phyloP scores from a whole-genome alignment of 2,797 vertebrate species.

The Valencia hispanica region DNA sequence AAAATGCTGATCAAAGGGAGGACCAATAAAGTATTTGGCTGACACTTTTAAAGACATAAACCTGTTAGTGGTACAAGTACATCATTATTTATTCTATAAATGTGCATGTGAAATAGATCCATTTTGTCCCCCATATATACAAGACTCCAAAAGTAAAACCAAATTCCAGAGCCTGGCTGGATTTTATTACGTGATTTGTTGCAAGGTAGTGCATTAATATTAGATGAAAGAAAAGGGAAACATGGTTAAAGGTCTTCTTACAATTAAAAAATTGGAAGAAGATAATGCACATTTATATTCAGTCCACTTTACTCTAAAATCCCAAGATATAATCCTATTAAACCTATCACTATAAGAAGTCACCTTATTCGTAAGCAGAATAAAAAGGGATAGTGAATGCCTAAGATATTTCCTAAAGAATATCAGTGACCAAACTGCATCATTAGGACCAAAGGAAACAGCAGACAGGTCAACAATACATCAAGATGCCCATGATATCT shows the following conservation, averaged over 20 bases:
- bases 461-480: no score
- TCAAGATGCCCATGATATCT: neutral
- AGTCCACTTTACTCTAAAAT: neutral
- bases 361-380: no score
- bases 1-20: neutral
- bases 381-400: no score
- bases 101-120: neutral
- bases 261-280: neutral
- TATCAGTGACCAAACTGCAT: no score
- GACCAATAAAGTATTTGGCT: neutral
- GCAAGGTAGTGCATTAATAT: no score
- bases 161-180: no score
- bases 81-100: neutral
- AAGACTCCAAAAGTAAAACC: neutral
- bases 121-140: neutral
- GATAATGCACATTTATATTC: neutral
- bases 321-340: neutral
- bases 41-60: neutral
- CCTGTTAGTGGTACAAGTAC: neutral
- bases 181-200: no score
- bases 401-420: no score
- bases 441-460: no score
- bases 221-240: no score
- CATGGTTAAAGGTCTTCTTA: no score
- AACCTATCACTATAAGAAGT: neutral